These are phyloP conservation scores for Palythoa heliodiscus DNA, from an alignment of 92 coral and sea anemone genomes.

Conservation along the genomic window DNA sequence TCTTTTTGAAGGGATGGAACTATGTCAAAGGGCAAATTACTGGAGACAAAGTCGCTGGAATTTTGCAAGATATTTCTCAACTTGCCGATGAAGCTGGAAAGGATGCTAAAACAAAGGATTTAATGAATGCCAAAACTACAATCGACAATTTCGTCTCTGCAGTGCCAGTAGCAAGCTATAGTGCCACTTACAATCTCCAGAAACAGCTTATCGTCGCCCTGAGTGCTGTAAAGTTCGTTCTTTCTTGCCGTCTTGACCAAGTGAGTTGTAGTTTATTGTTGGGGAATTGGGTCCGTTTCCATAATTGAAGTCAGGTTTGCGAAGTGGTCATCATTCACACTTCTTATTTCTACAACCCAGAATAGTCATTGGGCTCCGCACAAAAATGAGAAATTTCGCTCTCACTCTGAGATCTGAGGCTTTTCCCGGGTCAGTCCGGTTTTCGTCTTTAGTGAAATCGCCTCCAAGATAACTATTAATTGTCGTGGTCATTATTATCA, in stretches of 20 bases:
- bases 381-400: too few species aligned
- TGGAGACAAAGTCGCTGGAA: conserved; percentile 17
- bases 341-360: too few species aligned
- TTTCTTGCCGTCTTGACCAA: conserved; percentile 37
- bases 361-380: too few species aligned
- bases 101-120: conserved; percentile 29
- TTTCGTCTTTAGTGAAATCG: too few species aligned
- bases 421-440: too few species aligned
- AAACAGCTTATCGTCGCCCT: conserved; percentile 26
- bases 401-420: too few species aligned
- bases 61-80: conserved; percentile 6
- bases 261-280: conserved; percentile 3
- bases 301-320: too few species aligned
- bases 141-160: conserved; percentile 38
- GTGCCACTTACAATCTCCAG: conserved; percentile 47
- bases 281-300: too few species aligned
- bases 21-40: conserved; percentile 30
- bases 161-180: conserved; percentile 38
- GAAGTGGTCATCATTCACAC: too few species aligned
- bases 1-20: conserved; percentile 50
- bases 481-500: too few species aligned
- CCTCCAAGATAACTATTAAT: too few species aligned
- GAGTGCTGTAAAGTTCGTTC: conserved; percentile 16
- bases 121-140: conserved; percentile 47
- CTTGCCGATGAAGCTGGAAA: conserved; percentile 35